Conservation (phyloP, 2,888 invertebrate species). For the Epinotia demarniana region DNA sequence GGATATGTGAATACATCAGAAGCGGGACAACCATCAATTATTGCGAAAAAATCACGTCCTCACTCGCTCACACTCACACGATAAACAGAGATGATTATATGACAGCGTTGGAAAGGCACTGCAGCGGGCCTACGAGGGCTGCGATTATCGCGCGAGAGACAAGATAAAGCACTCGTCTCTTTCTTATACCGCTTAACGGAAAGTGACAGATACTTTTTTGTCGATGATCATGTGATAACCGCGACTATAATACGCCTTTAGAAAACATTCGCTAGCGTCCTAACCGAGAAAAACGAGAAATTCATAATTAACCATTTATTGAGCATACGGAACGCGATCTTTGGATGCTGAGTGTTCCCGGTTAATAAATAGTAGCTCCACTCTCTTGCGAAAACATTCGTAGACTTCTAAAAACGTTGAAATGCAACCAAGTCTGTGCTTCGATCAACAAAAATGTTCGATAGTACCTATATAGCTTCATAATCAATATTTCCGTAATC, state of each 20-base stretch:
- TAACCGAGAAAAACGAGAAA: constrained; percentile 49
- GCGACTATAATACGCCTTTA: neutral
- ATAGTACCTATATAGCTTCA: constrained; percentile 46
- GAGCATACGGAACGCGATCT: constrained; percentile 58
- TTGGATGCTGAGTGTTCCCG: constrained; percentile 46
- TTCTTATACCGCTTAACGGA: neutral
- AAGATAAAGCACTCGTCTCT: neutral
- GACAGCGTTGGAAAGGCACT: constrained; percentile 64
- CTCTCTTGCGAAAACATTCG: neutral
- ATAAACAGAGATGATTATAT: constrained; percentile 21
- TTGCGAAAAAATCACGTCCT: constrained; percentile 43
- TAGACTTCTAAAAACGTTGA: constrained; percentile 13
- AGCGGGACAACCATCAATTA: constrained; percentile 37
- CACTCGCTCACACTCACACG: constrained; percentile 49
- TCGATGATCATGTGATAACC: neutral
- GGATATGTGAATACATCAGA: constrained; percentile 24
- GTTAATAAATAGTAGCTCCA: constrained; percentile 32
- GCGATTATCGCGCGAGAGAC: neutral
- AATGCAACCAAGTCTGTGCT: constrained; percentile 54
- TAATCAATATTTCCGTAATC: constrained; percentile 20
- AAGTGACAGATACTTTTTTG: neutral
- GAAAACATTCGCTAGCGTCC: constrained; percentile 48
- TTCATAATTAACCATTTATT: constrained; percentile 53
- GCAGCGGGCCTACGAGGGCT: constrained; percentile 58
- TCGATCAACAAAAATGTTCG: constrained; percentile 51